Conservation (phyloP, 2,113 vertebrate species). For the Pomatorhinus ruficollis region DNA sequence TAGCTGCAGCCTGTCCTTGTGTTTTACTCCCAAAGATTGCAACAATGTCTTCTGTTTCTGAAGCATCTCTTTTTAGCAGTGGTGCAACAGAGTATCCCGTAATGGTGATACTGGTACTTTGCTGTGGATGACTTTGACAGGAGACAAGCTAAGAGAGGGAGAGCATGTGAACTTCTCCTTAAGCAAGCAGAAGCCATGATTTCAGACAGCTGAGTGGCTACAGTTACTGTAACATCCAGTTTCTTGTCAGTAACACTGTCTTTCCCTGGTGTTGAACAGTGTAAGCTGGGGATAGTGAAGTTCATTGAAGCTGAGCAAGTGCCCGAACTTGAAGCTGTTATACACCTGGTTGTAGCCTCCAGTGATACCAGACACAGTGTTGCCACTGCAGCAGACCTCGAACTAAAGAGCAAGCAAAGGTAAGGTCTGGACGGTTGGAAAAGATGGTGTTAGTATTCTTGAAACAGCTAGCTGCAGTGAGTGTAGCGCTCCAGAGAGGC, state of each 20-base stretch:
- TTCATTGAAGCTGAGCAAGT: slow-evolving; percentile 97
- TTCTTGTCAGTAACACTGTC: neutral
- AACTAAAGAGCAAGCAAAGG: slow-evolving; percentile 97
- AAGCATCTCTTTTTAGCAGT: neutral
- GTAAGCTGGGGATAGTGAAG: slow-evolving; percentile 96
- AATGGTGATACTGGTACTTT: neutral
- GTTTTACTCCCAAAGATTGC: neutral
- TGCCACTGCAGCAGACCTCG: slow-evolving; percentile 94
- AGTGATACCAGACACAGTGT: slow-evolving; percentile 96
- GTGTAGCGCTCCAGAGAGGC: neutral
- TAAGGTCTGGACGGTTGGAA: slow-evolving; percentile 24
- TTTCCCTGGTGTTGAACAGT: slow-evolving; percentile 74
- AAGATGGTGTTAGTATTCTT: neutral
- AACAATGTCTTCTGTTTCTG: neutral
- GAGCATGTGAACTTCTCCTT: neutral
- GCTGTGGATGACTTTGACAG: neutral
- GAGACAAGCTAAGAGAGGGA: neutral
- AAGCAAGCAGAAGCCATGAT: neutral
- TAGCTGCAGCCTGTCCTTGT: neutral
- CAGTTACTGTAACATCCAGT: accelerated
- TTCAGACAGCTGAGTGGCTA: neutral
- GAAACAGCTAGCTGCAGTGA: neutral
- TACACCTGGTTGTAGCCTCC: slow-evolving; percentile 94
- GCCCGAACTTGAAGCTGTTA: slow-evolving; percentile 92
- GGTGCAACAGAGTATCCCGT: neutral